phyloP scores from a whole-genome alignment of 2,113 vertebrate species.

The Probosciger aterrimus region DNA sequence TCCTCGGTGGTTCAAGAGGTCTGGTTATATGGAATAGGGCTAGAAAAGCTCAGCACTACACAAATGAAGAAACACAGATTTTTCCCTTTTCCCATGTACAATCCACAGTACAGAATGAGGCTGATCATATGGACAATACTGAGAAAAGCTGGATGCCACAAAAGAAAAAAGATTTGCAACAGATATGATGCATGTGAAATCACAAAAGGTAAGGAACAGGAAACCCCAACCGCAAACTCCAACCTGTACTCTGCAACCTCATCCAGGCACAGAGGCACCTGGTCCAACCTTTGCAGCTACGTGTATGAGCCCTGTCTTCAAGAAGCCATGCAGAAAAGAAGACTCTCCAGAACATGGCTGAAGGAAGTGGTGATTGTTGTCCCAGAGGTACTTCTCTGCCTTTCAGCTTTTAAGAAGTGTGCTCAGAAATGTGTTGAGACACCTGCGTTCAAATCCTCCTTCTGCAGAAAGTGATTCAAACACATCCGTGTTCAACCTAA shows the following conservation, averaged over 20 bases:
- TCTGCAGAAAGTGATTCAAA: not conserved
- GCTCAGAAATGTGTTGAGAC: not conserved
- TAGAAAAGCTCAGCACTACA: not conserved
- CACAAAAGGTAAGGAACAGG: not conserved
- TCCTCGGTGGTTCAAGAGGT: not conserved
- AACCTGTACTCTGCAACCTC: not conserved
- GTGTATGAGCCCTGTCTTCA: not conserved
- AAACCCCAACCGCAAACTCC: not conserved
- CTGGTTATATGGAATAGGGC: not conserved
- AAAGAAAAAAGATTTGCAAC: not conserved
- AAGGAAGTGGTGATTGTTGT: not conserved
- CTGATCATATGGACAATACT: not conserved
- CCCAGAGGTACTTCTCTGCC: not conserved
- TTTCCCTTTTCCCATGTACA: not conserved
- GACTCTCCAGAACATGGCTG: not conserved
- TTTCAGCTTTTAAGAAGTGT: not conserved
- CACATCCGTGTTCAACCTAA: not conserved
- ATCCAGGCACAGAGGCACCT: accelerated
- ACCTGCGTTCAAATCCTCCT: not conserved
- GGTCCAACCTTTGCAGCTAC: not conserved
- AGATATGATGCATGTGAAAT: not conserved
- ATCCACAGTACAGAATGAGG: not conserved
- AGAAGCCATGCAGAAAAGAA: not conserved
- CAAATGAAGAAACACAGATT: not conserved
- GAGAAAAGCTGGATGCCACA: not conserved